Percentiles rank a stretch among this genome's conserved stretches.
These are phyloP conservation scores for Haliclystus octoradiatus DNA, from an alignment of 30 jellyfish, hydroid and myxozoan species.

Conservation along the genomic window DNA sequence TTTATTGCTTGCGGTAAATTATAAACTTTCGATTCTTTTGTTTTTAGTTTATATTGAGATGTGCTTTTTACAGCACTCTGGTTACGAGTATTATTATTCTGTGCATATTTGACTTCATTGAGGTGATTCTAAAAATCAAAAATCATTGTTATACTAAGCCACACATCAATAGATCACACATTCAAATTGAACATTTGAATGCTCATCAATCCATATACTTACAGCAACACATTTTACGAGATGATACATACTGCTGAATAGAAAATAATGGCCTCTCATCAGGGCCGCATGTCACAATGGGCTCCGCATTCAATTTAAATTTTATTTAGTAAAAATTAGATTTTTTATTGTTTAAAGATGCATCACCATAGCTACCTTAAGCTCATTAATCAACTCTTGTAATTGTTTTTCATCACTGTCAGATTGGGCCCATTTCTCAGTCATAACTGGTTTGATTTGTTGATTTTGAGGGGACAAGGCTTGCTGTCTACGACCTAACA, in stretches of 20 bases:
- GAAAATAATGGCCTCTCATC: background rate
- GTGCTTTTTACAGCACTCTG: no score
- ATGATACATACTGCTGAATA: background rate
- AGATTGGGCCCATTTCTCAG: constrained; percentile 36
- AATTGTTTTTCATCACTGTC: constrained; percentile 42
- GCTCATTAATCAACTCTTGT: constrained; percentile 52
- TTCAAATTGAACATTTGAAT: background rate
- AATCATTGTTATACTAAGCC: background rate
- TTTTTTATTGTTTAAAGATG: background rate
- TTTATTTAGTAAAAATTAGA: background rate
- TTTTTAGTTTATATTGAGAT: no score
- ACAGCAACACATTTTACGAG: background rate
- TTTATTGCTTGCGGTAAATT: constrained; percentile 74
- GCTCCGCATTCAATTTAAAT: background rate
- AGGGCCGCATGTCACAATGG: background rate
- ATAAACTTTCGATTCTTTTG: constrained; percentile 36
- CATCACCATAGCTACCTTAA: constrained; percentile 26
- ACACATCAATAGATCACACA: background rate
- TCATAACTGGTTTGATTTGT: constrained; percentile 40
- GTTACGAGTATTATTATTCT: no score
- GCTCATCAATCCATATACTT: no score
- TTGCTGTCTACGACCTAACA: constrained; percentile 54
- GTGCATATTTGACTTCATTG: constrained; percentile 52
- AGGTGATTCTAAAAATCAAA: constrained; percentile 35
- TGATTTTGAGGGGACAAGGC: constrained; percentile 21